Evolutionary conservation across 2,113 vertebrate species (phyloP).

Genomic region (Eretmochelys imbricata): DNA sequence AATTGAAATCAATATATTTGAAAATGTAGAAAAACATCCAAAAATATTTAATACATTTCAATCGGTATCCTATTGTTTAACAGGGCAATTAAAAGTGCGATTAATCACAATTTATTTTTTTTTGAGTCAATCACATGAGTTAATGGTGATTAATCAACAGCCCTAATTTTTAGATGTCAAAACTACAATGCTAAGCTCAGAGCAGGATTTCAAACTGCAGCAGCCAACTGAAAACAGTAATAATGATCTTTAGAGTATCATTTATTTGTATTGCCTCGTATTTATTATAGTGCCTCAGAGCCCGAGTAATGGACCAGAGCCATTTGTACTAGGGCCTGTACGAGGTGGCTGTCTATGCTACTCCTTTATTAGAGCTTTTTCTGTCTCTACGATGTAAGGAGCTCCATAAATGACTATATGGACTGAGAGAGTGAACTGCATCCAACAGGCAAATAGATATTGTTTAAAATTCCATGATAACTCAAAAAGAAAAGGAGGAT

Average conservation of each 20-base stretch:
- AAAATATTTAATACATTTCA: no score
- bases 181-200: fast-evolving
- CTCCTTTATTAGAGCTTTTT: neutral
- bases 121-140: no score
- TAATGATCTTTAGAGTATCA: fast-evolving
- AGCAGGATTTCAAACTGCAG: fast-evolving
- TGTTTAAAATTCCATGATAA: neutral
- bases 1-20: no score
- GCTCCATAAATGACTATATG: neutral
- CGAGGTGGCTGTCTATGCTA: neutral
- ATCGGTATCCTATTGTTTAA: no score
- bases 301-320: neutral
- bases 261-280: neutral
- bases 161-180: fast-evolving
- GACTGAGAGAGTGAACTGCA: neutral
- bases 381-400: neutral
- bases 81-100: no score
- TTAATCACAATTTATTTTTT: no score
- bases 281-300: neutral
- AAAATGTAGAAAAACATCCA: no score
- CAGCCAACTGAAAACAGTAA: neutral
- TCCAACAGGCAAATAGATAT: neutral
- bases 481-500: no score
- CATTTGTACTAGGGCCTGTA: neutral
- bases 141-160: no score